Conservation (phyloP, 2,797 vertebrate species). For the Sebastes hubbsi region DNA sequence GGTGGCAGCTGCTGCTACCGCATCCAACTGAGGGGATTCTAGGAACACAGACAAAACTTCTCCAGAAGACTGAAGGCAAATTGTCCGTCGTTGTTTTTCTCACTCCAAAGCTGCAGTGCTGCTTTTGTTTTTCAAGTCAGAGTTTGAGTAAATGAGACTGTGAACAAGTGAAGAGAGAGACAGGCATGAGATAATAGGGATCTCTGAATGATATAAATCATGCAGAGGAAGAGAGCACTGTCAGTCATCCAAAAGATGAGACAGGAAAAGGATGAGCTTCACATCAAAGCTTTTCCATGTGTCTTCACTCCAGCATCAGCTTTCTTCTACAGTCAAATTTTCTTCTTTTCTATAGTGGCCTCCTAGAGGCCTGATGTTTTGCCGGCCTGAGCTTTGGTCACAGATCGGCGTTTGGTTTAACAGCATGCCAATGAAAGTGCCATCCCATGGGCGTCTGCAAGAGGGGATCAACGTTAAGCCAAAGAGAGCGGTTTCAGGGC, state of each 20-base stretch:
- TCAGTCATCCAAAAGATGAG: neutral
- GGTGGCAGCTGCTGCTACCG: conserved; percentile 79
- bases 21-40: conserved; percentile 69
- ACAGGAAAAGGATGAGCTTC: conserved; percentile 12
- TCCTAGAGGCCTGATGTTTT: conserved; percentile 33
- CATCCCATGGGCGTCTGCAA: conserved; percentile 61
- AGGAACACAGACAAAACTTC: conserved; percentile 60
- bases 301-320: neutral
- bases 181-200: neutral
- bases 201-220: conserved; percentile 9
- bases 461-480: conserved; percentile 75
- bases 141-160: conserved; percentile 26
- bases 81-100: conserved; percentile 34
- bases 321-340: neutral
- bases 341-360: conserved; percentile 12
- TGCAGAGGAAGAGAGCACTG: neutral
- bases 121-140: conserved; percentile 20
- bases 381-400: conserved; percentile 53
- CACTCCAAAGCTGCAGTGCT: conserved; percentile 28
- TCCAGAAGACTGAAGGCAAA: conserved; percentile 42
- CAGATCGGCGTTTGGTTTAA: conserved; percentile 60
- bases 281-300: conserved; percentile 4
- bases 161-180: neutral
- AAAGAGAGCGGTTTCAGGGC: conserved; percentile 56
- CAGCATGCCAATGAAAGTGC: conserved; percentile 58